phyloP scores from a whole-genome alignment of 2,888 invertebrate species.

The Sisyra nigra region DNA sequence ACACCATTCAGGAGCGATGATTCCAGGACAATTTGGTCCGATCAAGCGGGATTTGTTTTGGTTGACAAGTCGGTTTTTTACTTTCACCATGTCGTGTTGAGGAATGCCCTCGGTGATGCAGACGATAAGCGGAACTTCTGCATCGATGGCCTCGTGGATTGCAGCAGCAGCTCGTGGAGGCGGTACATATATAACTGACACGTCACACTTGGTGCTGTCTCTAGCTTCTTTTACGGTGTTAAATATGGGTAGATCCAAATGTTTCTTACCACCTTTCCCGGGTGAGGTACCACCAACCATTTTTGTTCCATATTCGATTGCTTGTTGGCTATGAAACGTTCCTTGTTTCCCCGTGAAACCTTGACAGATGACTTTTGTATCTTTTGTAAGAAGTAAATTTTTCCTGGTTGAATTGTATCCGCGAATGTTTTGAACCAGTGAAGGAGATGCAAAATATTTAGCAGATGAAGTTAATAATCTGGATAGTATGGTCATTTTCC shows the following conservation, averaged over 20 bases:
- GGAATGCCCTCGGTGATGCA: conserved; percentile 66
- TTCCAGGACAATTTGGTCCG: conserved; percentile 75
- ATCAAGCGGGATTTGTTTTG: conserved; percentile 58
- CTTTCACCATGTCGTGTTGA: conserved; percentile 68
- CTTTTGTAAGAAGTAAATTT: conserved; percentile 17
- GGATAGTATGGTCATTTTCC: too few relatives aligned
- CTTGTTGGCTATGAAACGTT: conserved; percentile 49
- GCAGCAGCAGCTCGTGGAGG: conserved; percentile 53
- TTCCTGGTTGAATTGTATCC: conserved; percentile 14
- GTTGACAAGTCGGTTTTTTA: conserved; percentile 41
- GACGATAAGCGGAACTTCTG: conserved; percentile 59
- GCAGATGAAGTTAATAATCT: too few relatives aligned
- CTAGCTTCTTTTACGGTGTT: conserved; percentile 49
- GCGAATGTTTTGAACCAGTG: too few relatives aligned
- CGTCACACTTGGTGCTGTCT: conserved; percentile 47
- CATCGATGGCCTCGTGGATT: conserved; percentile 55
- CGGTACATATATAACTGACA: conserved; percentile 65
- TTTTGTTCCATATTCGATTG: conserved; percentile 65
- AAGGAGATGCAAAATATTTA: too few relatives aligned
- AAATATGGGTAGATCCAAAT: conserved; percentile 47
- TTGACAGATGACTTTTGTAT: conserved; percentile 62
- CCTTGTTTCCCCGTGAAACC: conserved; percentile 70
- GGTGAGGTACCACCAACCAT: conserved; percentile 68
- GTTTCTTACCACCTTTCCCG: conserved; percentile 67
- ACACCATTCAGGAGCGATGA: conserved; percentile 58